Percentiles rank a stretch among this genome's conserved stretches.
Conservation (phyloP, 2,888 invertebrate genomes). For the Drosophila birchii region DNA sequence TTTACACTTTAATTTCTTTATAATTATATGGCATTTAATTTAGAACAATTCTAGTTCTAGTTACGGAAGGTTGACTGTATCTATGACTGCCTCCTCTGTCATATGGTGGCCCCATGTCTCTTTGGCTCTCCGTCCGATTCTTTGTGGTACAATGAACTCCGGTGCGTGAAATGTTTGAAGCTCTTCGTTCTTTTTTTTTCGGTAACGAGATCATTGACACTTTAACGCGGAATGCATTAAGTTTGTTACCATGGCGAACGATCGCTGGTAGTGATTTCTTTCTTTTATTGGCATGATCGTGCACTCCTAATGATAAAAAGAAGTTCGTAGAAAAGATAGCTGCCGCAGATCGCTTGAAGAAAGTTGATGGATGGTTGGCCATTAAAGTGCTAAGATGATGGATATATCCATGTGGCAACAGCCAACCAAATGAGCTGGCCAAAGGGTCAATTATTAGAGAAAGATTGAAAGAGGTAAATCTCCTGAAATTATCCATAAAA, state of each 20-base stretch:
- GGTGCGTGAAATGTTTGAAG: constrained; percentile 77
- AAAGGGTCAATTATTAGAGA: constrained; percentile 5
- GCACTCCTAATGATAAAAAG: constrained; percentile 78
- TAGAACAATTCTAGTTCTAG: neutral
- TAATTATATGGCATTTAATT: neutral
- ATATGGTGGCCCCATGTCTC: constrained; percentile 53
- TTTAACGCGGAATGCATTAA: constrained; percentile 82
- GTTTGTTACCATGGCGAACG: constrained; percentile 75
- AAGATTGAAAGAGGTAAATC: neutral
- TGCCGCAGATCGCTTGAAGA: constrained; percentile 7
- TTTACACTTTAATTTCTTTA: neutral
- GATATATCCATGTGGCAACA: constrained; percentile 1
- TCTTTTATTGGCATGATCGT: constrained; percentile 79
- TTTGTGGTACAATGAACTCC: constrained; percentile 70
- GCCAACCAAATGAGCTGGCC: constrained; percentile 10
- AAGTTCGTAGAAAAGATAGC: constrained; percentile 69
- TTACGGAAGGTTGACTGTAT: constrained; percentile 42
- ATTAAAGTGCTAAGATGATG: constrained; percentile 35
- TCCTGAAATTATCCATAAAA: neutral
- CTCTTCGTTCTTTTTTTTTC: constrained; percentile 54
- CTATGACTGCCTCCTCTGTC: constrained; percentile 51
- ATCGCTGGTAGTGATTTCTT: constrained; percentile 45
- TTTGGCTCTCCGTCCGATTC: constrained; percentile 12
- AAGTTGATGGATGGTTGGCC: constrained; percentile 35
- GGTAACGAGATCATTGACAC: constrained; percentile 81